Conservation (phyloP, 2,888 invertebrate genomes). For the Erynnis tages region DNA sequence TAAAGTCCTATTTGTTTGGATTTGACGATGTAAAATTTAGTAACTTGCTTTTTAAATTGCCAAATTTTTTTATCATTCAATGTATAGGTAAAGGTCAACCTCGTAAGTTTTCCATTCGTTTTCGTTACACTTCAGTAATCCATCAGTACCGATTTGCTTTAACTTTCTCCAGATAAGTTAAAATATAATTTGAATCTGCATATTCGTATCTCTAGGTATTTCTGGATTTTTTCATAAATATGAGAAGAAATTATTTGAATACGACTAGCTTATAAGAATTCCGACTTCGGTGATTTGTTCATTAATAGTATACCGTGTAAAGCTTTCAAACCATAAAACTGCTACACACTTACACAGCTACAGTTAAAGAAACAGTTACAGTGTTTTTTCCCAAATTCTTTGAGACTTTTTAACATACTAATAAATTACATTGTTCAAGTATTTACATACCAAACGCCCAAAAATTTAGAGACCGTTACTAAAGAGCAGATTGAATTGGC, state of each 20-base stretch:
- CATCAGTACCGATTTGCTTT: too few species aligned
- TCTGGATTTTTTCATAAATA: too few species aligned
- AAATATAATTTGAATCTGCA: too few species aligned
- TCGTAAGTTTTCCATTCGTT: not conserved
- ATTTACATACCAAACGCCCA: slow-evolving; percentile 12
- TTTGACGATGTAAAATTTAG: too few species aligned
- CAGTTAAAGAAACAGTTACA: not conserved
- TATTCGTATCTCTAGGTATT: too few species aligned
- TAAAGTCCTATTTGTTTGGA: too few species aligned
- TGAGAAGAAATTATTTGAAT: too few species aligned
- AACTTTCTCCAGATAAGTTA: not conserved
- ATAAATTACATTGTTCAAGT: slow-evolving; percentile 10
- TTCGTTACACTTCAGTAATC: not conserved
- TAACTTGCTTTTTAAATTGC: not conserved
- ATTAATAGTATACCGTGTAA: too few species aligned
- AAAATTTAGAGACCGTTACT: slow-evolving; percentile 17
- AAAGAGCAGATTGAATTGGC: slow-evolving; percentile 15
- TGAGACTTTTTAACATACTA: not conserved
- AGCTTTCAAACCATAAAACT: too few species aligned
- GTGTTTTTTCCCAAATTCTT: not conserved
- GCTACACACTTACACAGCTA: too few species aligned
- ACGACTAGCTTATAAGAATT: too few species aligned
- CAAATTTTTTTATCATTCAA: not conserved
- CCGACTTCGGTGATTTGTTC: too few species aligned
- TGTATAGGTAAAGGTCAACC: not conserved